These are phyloP conservation scores for Plectropomus leopardus DNA, from an alignment of 2,113 vertebrate genomes.

Conservation along the genomic window DNA sequence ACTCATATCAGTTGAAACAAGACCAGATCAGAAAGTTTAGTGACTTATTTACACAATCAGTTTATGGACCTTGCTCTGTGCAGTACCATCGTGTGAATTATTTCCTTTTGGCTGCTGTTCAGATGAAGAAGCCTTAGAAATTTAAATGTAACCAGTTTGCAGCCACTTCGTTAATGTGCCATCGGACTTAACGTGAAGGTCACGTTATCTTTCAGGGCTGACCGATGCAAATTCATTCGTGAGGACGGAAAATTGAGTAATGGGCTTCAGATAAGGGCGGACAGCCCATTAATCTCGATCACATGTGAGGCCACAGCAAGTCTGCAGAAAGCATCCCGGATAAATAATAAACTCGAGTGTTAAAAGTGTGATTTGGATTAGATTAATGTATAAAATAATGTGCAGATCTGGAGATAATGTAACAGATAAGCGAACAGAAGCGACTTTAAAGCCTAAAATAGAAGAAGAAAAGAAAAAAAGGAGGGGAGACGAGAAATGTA, in stretches of 20 bases:
- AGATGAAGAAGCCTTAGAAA: neutral
- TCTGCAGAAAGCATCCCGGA: constrained; percentile 1
- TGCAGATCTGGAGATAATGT: neutral
- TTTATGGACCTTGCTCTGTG: constrained; percentile 21
- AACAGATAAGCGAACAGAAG: neutral
- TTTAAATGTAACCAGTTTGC: neutral
- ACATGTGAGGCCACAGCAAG: neutral
- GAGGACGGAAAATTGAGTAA: constrained; percentile 32
- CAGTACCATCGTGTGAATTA: constrained; percentile 23
- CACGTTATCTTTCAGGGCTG: constrained; percentile 60
- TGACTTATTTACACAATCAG: constrained; percentile 27
- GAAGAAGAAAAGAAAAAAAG: neutral
- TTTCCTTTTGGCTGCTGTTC: neutral
- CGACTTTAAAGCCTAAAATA: neutral
- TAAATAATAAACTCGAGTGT: neutral
- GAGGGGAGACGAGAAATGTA: neutral
- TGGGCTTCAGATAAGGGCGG: constrained; percentile 30
- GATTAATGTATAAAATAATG: neutral
- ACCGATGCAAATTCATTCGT: constrained; percentile 55
- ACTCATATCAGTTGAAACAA: neutral
- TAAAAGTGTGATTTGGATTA: neutral
- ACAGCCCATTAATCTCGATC: constrained; percentile 48
- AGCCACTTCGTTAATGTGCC: constrained; percentile 20
- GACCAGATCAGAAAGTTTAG: neutral
- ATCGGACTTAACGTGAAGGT: constrained; percentile 59